Evolutionary conservation across 1,140 invertebrate species (phyloP), one percentile per base, ranked within the genome.

Genomic region (Chironomus tepperi): DNA sequence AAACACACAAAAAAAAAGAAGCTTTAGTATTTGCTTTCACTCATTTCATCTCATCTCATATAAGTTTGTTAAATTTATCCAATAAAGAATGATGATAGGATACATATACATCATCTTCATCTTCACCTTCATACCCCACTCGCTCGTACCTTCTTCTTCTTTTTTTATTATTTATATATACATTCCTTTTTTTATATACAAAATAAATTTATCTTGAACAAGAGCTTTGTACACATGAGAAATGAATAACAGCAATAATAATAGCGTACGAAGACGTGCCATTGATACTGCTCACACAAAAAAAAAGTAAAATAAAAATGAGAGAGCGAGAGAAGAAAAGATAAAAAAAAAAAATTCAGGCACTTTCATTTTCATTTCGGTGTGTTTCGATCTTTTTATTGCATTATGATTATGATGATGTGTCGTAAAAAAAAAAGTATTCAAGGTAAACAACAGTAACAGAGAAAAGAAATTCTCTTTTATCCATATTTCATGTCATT

Each of bases 361-460:
- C 47, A 57, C 47, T 57, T 57, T 57, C 47, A 57, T 57, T 57
- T 57, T 57, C 47, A 57, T 57, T 57, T 57, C 47, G 47, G n/a
- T 57, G 47, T 57, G 47, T 57, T 34, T 57, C 47, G 47, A 57
- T 57, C 24, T 34, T 57, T 57, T 57, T 57, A 57, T 57, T 57
- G 47, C 47, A 57, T 57, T 57, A 57, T 57, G 47, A 57, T 57
- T 57, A 57, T 57, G 47, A 57, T 57, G 47, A 57, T 57, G 47
- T 57, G 47, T n/a, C 12, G 47, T 57, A 57, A 57, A 57, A 57
- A 15, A 57, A 57, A 57, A 57, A 15, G n/a, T 47, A 57, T 57
- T 57, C 47, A 57, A 57, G 47, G 47, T 57, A 57, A 57, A 57
- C 47, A 57, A 57, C 47, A 15, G 24, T 34, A 34, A 34, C 24